These are phyloP conservation scores for Zhuqinia jingwanae DNA, from an alignment of 2,888 invertebrate genomes.

Conservation along the genomic window DNA sequence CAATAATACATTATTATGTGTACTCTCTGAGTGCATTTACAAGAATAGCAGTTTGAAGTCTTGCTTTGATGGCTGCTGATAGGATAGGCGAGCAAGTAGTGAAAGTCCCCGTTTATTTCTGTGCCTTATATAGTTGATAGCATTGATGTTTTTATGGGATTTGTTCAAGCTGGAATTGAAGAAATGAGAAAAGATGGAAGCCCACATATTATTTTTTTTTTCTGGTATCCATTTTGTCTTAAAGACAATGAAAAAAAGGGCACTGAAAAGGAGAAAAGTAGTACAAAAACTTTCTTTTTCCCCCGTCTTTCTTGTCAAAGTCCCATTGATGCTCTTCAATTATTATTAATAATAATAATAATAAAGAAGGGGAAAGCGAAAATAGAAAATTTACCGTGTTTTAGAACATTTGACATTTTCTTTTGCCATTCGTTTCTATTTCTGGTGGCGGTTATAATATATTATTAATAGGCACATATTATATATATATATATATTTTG, in stretches of 20 bases:
- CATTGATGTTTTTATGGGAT: conserved; percentile 12
- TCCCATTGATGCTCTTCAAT: conserved; percentile 50
- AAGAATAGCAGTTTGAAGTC: conserved; percentile 15
- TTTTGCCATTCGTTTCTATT: neutral
- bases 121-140: neutral
- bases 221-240: neutral
- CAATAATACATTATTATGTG: conserved; percentile 37
- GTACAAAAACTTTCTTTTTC: neutral
- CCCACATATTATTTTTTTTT: no score
- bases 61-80: conserved; percentile 20
- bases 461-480: neutral
- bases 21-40: neutral
- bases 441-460: neutral
- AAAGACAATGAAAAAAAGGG: neutral
- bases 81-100: neutral
- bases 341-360: conserved; percentile 53
- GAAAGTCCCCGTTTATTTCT: no score
- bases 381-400: neutral
- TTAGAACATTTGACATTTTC: conserved; percentile 33
- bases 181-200: no score
- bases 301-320: conserved; percentile 21
- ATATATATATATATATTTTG: neutral
- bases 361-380: conserved; percentile 23
- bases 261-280: neutral
- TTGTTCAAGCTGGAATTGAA: conserved; percentile 3